phyloP scores from a whole-genome alignment of 2,888 invertebrate species.

The Agrotis puta region DNA sequence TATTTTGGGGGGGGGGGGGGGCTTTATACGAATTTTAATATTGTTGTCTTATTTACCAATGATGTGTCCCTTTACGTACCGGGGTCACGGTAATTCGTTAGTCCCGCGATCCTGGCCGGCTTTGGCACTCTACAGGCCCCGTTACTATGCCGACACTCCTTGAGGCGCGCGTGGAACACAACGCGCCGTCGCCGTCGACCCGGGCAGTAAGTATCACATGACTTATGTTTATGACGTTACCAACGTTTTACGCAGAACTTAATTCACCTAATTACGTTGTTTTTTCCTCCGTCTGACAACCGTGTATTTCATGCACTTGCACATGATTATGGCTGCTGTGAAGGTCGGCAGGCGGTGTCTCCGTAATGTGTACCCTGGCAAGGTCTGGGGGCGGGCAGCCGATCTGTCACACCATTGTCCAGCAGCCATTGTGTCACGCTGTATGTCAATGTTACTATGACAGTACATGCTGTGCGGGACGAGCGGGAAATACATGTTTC shows the following conservation, averaged over 20 bases:
- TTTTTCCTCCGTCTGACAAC: slow-evolving; percentile 24
- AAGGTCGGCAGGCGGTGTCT: slow-evolving; percentile 53
- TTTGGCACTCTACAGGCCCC: too few relatives aligned
- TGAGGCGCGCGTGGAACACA: too few relatives aligned
- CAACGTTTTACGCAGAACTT: slow-evolving; percentile 3
- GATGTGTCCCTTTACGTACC: too few relatives aligned
- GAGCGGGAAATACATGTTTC: neutral
- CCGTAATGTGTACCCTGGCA: slow-evolving; percentile 39
- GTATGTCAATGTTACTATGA: slow-evolving; percentile 48
- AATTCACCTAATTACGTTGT: slow-evolving; percentile 47
- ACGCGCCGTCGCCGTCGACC: too few relatives aligned
- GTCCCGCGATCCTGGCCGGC: too few relatives aligned
- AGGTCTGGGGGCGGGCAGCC: slow-evolving; percentile 58
- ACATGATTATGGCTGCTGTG: slow-evolving; percentile 46
- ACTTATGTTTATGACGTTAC: slow-evolving; percentile 23
- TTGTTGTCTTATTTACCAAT: too few relatives aligned
- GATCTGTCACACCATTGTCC: slow-evolving; percentile 60
- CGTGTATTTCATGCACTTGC: slow-evolving; percentile 44
- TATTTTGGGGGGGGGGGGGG: too few relatives aligned
- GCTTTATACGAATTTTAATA: too few relatives aligned
- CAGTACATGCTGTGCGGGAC: neutral
- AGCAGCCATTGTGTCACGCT: slow-evolving; percentile 36
- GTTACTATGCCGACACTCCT: too few relatives aligned
- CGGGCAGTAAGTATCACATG: neutral
- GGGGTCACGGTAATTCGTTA: too few relatives aligned